These are phyloP conservation scores for Aricia agestis DNA, from an alignment of 1,140 invertebrate genomes.

Conservation along the genomic window DNA sequence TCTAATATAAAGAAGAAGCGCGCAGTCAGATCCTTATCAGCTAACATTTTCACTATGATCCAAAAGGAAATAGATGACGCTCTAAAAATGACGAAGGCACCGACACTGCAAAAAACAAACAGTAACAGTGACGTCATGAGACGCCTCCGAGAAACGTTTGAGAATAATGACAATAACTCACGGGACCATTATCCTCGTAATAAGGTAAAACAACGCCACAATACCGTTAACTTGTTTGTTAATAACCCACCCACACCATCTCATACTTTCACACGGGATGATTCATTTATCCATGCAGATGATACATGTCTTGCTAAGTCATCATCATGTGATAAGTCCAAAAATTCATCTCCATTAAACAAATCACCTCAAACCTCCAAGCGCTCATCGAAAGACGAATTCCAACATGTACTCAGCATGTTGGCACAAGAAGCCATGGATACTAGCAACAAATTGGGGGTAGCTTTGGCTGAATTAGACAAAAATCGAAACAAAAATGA, in stretches of 20 bases:
- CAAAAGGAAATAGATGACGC: slow-evolving; percentile 77
- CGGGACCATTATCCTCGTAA: slow-evolving; percentile 59
- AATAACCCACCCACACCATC: slow-evolving; percentile 61
- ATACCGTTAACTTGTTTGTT: slow-evolving; percentile 67
- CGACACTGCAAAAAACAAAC: slow-evolving; percentile 65
- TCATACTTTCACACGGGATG: slow-evolving; percentile 69
- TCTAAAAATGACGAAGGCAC: slow-evolving; percentile 56
- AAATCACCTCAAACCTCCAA: slow-evolving; percentile 66
- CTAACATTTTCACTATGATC: slow-evolving; percentile 86
- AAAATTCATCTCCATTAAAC: slow-evolving; percentile 70
- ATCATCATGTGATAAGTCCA: slow-evolving; percentile 71
- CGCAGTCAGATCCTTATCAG: slow-evolving; percentile 86
- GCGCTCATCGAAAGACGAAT: slow-evolving; percentile 70
- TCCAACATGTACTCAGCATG: slow-evolving; percentile 77
- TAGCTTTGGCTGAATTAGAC: slow-evolving; percentile 71
- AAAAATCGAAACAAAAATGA: slow-evolving; percentile 66
- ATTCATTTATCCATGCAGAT: slow-evolving; percentile 69
- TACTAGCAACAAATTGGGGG: slow-evolving; percentile 71
- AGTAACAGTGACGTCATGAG: slow-evolving; percentile 70
- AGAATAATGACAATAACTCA: slow-evolving; percentile 61
- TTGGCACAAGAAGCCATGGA: slow-evolving; percentile 78
- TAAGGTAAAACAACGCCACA: slow-evolving; percentile 72
- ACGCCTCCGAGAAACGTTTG: slow-evolving; percentile 61
- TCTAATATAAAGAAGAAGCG: slow-evolving; percentile 81
- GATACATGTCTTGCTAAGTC: slow-evolving; percentile 67